A percentile compares a stretch with the other conserved stretches of the same genome.
Conservation (phyloP, 2,888 invertebrate species). For the Operophtera brumata region DNA sequence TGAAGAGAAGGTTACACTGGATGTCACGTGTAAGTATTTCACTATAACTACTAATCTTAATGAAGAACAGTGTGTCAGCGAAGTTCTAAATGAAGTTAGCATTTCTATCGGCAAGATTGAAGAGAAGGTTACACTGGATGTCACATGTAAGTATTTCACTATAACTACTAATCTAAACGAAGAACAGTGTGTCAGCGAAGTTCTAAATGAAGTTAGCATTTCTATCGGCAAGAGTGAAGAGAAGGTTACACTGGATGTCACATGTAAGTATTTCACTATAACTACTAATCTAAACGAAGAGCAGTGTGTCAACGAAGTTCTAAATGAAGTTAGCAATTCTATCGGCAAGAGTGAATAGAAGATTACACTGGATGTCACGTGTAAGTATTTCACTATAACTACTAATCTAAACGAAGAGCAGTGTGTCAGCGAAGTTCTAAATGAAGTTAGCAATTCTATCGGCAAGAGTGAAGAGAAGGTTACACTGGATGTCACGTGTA, state of each 20-base stretch:
- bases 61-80: too few species aligned
- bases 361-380: constrained; percentile 91
- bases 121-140: constrained; percentile 90
- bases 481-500: constrained; percentile 93
- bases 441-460: constrained; percentile 94
- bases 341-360: constrained; percentile 94
- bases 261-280: constrained; percentile 86
- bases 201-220: constrained; percentile 96
- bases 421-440: constrained; percentile 84
- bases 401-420: too few species aligned
- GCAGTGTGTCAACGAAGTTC: constrained; percentile 82
- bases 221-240: constrained; percentile 93
- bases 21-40: constrained; percentile 92
- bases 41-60: too few species aligned
- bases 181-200: constrained; percentile 74
- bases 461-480: constrained; percentile 92
- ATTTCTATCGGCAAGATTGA: constrained; percentile 94
- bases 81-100: constrained; percentile 94
- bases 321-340: constrained; percentile 94
- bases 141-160: constrained; percentile 89
- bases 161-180: too few species aligned
- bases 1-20: constrained; percentile 89
- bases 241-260: constrained; percentile 90
- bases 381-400: constrained; percentile 84
- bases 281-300: too few species aligned